Evolutionary conservation across 2,797 vertebrate genomes (phyloP).

Genomic region (Mastacembelus armatus): DNA sequence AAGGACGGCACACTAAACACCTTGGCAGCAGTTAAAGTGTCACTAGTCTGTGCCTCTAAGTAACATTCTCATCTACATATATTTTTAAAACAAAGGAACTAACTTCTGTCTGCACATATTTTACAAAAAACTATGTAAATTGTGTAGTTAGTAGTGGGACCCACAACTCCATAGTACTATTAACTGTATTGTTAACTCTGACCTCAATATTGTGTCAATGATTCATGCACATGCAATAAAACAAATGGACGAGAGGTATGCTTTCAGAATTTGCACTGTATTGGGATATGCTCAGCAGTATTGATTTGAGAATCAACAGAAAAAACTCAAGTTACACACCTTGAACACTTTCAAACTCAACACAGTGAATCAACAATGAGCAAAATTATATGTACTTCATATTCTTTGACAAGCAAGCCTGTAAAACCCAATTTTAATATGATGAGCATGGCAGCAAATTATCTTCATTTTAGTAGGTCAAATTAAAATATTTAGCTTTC

Average conservation of each 20-base stretch:
- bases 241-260: conserved; percentile 62
- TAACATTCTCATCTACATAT: not conserved
- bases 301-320: conserved; percentile 78
- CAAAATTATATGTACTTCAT: conserved; percentile 89
- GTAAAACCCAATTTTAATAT: conserved; percentile 87
- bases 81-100: conserved; percentile 4
- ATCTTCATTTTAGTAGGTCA: conserved; percentile 84
- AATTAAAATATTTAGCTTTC: conserved; percentile 82
- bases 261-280: conserved; percentile 81
- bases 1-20: conserved; percentile 96
- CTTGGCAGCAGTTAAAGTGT: conserved; percentile 82
- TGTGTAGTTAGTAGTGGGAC: not conserved
- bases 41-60: not conserved
- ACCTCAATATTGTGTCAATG: conserved; percentile 4
- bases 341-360: conserved; percentile 88
- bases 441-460: conserved; percentile 83
- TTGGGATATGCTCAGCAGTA: conserved; percentile 84
- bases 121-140: not conserved
- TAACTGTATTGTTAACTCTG: not conserved
- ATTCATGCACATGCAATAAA: conserved; percentile 71
- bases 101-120: conserved; percentile 31
- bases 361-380: conserved; percentile 89
- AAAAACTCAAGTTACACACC: conserved; percentile 68
- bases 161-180: not conserved
- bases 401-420: conserved; percentile 89